A percentile compares a stretch with the other conserved stretches of the same genome.
phyloP scores from a whole-genome alignment of 2,113 vertebrate genomes.

The Rynchops niger region DNA sequence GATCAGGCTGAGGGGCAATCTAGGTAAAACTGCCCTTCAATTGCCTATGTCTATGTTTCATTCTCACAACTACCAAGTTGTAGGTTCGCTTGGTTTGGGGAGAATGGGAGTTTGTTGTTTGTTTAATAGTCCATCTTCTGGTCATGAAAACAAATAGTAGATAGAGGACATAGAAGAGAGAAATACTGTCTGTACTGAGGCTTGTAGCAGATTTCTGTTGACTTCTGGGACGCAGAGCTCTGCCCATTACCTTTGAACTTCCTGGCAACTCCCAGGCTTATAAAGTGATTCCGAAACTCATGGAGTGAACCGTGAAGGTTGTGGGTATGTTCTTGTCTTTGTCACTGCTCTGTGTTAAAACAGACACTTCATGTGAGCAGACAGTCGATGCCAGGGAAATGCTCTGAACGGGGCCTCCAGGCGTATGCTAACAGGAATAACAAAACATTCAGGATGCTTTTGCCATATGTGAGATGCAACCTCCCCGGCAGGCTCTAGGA shows the following conservation, averaged over 20 bases:
- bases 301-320: background rate
- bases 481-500: conserved; percentile 58
- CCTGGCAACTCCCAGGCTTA: conserved; percentile 24
- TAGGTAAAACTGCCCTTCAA: background rate
- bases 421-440: background rate
- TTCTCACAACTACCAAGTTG: background rate
- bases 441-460: background rate
- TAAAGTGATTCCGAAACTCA: background rate
- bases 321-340: background rate
- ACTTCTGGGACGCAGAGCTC: background rate
- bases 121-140: background rate
- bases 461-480: background rate
- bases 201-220: background rate
- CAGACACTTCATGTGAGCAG: background rate
- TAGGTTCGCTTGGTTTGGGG: background rate
- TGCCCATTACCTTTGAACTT: conserved; percentile 59
- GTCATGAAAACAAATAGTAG: background rate
- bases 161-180: background rate
- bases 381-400: background rate
- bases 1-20: background rate
- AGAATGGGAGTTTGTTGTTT: fast-evolving
- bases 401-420: background rate
- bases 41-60: fast-evolving
- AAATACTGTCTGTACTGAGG: background rate
- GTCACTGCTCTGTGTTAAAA: background rate